phyloP scores from a whole-genome alignment of 2,797 vertebrate species.

The Eremophila alpestris region DNA sequence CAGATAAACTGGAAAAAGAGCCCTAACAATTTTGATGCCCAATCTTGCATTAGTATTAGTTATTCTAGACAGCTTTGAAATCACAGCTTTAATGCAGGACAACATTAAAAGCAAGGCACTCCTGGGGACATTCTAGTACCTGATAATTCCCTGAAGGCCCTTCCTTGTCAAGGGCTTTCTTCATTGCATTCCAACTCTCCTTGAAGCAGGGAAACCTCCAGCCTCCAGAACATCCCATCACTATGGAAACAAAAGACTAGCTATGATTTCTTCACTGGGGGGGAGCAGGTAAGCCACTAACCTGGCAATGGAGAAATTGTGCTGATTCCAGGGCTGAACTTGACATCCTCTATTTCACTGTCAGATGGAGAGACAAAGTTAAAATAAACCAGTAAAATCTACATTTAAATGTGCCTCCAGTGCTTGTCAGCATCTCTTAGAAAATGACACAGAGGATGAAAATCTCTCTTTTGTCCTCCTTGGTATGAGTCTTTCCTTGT shows the following conservation, averaged over 20 bases:
- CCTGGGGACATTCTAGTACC: slow-evolving; percentile 48
- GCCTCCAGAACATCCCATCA: background rate
- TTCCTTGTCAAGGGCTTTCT: slow-evolving; percentile 51
- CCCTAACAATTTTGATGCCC: background rate
- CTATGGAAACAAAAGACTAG: background rate
- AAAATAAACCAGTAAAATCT: background rate
- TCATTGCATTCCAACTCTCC: slow-evolving; percentile 26
- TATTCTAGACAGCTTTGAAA: background rate
- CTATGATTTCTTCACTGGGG: background rate
- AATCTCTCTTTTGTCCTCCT: background rate
- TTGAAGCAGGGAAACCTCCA: slow-evolving; percentile 28
- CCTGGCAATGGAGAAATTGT: background rate
- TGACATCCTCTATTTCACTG: background rate
- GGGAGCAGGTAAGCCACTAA: background rate
- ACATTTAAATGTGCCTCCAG: background rate
- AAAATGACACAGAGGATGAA: background rate
- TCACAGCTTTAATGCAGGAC: background rate
- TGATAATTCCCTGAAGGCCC: slow-evolving; percentile 45
- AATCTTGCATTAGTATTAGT: background rate
- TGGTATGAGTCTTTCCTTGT: background rate
- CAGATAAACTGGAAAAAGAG: slow-evolving; percentile 28
- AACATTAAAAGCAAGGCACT: slow-evolving; percentile 48
- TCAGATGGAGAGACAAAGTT: background rate
- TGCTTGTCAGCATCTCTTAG: background rate
- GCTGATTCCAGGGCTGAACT: background rate